Conservation (phyloP, 2,888 invertebrate genomes). For the Cephus pygmeus region DNA sequence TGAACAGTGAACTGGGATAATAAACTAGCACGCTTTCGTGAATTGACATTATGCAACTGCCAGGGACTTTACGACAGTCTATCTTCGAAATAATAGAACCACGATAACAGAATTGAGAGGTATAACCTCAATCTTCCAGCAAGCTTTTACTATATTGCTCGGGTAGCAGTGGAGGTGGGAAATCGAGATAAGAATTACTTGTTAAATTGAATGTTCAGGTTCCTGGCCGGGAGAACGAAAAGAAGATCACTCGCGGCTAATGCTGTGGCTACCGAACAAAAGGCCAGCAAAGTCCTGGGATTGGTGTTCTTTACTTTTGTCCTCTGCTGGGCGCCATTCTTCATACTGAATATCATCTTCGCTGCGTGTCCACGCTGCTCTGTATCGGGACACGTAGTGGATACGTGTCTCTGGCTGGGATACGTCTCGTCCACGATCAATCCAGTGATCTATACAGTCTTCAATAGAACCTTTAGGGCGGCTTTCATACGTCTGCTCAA, state of each 20-base stretch:
- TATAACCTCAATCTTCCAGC: not conserved
- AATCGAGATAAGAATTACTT: no score
- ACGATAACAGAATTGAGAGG: not conserved
- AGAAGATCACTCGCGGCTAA: conserved; percentile 80
- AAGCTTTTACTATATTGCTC: not conserved
- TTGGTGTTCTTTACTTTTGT: conserved; percentile 94
- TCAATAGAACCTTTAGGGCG: conserved; percentile 89
- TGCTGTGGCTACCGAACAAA: conserved; percentile 91
- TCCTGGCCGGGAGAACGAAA: conserved; percentile 77
- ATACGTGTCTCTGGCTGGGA: conserved; percentile 90
- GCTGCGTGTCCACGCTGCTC: conserved; percentile 85
- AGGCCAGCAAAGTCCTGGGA: conserved; percentile 93
- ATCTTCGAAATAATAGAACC: not conserved
- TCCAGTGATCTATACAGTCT: conserved; percentile 93
- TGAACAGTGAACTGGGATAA: not conserved
- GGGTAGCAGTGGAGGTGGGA: not conserved
- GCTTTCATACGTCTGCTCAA: conserved; percentile 82
- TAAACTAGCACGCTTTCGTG: not conserved
- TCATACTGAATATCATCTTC: conserved; percentile 86
- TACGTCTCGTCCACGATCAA: conserved; percentile 94
- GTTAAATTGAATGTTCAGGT: conserved; percentile 63
- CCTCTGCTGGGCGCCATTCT: conserved; percentile 93
- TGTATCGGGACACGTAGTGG: conserved; percentile 80
- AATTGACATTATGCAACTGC: not conserved
- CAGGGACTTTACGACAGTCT: not conserved